phyloP scores from a whole-genome alignment of 2,797 vertebrate species.

The Gymnoscopelus microlampas region DNA sequence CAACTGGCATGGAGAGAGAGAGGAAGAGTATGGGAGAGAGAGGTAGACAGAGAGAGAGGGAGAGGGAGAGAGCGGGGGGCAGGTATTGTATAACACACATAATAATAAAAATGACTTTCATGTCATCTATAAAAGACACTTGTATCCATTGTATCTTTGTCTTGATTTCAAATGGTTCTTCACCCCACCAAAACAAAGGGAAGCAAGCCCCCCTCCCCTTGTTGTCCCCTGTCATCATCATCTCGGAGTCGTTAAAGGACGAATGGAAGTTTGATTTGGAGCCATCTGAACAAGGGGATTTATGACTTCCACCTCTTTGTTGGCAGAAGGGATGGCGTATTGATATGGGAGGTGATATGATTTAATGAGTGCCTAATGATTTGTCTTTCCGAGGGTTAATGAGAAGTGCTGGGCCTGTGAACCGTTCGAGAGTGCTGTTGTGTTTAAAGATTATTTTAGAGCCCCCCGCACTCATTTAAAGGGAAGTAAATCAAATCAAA shows the following conservation, averaged over 20 bases:
- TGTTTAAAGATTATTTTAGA: conserved; percentile 74
- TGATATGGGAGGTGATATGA: conserved; percentile 74
- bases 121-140: conserved; percentile 32
- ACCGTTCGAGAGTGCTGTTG: conserved; percentile 64
- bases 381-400: conserved; percentile 74
- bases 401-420: conserved; percentile 64
- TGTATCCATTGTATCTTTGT: conserved; percentile 29
- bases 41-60: not conserved
- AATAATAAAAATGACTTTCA: conserved; percentile 30
- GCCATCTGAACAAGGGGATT: conserved; percentile 62
- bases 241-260: conserved; percentile 55
- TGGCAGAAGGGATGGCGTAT: conserved; percentile 48
- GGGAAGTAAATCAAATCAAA: conserved; percentile 69
- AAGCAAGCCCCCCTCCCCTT: conserved; percentile 14
- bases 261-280: conserved; percentile 51
- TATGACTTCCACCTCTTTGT: conserved; percentile 67
- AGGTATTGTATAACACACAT: not conserved
- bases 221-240: conserved; percentile 50
- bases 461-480: conserved; percentile 55
- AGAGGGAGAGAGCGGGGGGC: not conserved
- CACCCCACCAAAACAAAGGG: conserved; percentile 26
- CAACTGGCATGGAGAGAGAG: conserved; percentile 8
- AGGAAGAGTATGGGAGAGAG: not conserved
- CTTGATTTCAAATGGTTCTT: conserved; percentile 41
- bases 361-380: conserved; percentile 80